Evolutionary conservation across 2,797 vertebrate genomes (phyloP), one percentile per base, ranked within the genome.

Genomic region (Microcaecilia unicolor): DNA sequence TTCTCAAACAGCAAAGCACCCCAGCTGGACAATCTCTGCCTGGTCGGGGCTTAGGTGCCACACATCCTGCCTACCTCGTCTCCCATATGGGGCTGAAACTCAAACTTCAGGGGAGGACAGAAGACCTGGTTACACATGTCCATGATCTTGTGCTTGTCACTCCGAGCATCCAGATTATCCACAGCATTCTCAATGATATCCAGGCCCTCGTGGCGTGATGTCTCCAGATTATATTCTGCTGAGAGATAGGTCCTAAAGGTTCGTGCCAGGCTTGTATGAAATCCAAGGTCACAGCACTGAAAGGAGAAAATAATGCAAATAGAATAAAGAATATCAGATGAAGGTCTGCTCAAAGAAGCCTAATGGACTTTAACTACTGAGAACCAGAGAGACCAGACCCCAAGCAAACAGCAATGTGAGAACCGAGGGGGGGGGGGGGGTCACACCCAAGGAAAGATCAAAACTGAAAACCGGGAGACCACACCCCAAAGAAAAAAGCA

Each of bases 81-180:
- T 13, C 92, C 96, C 90, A 99, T 97, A 67, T 99, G 96, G 1
- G 91, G 93, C 78, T 97, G 93, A 74, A 93, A 99, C 76, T 98
- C 96, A 2, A 99, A 99, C 58, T 90, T 91, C 10, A 96, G 79
- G 0, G 94, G 94, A 1, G 94, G 96, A 64, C 94, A 99, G 79
- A 99, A 99, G 47, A 94, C 90, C 63, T 96, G 92, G 59, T 90
- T 87, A 72, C 92, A 91, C 66, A 87, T 86, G 67, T 99, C 96
- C 96, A 99, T 99, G 50, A 91, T 72, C 9, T 87, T 94, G 61
- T 94, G 88, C 65, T 99, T 99, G 83, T 99, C 96, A 1, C 92
- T 95, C 15, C 96, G 83, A 1, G 89, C 83, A 26, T 98, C 96
- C 76, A 98, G 79, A 60, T 82, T 88, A 42, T 98, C 96, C 41